Base-by-base conservation (phyloP, 2,797 vertebrate species). In the Cheirogaleus major region DNA sequence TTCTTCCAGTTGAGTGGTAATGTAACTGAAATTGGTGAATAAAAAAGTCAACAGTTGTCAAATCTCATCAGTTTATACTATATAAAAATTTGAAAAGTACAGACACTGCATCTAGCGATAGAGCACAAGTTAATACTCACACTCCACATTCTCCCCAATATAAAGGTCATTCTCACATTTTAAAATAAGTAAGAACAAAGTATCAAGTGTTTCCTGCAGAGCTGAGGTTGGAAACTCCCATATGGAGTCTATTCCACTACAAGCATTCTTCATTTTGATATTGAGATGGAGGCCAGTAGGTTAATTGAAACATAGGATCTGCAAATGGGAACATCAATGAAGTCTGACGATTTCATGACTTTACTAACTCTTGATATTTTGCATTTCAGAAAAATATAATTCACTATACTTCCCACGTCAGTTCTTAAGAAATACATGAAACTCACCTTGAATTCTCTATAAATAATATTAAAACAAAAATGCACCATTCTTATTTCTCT, bases 251-350 rank as follows among this genome's bases (percentile, higher is more conserved):
- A 15, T 65, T 90, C 14, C 38, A 50, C 82, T 91, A 85, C 3
- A 91, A 93, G 57, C 30, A 50, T 79, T 92, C 41, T 95, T 70
- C 30, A 86, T 85, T 95, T 94, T 86, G 17, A 91, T 95, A 90
- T 35, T 72, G 41, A 89, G 83, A 94, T 10, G 5, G 43, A 96
- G 72, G 87, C 88, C 73, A 82, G 25, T 13, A 95, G 61, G 95
- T 95, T 97, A 96, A 97, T 92, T 96, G 85, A 95, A 97, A 97
- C 57, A 87, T 57, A 93, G 35, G 89, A 38, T 91, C 95, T 83
- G 38, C 73, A 86, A 78, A 96, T 95, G 43, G 27, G 23, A 95
- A 93, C 92, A 93, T 84, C 93, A 94, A 25, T 81, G 90, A 94
- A 96, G 35, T 89, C 72, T 89, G 69, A 85, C 4, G 27, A 45